A percentile compares a stretch with the other conserved stretches of the same genome.
Conservation (phyloP, 2,113 vertebrate genomes). For the Notothenia coriiceps region DNA sequence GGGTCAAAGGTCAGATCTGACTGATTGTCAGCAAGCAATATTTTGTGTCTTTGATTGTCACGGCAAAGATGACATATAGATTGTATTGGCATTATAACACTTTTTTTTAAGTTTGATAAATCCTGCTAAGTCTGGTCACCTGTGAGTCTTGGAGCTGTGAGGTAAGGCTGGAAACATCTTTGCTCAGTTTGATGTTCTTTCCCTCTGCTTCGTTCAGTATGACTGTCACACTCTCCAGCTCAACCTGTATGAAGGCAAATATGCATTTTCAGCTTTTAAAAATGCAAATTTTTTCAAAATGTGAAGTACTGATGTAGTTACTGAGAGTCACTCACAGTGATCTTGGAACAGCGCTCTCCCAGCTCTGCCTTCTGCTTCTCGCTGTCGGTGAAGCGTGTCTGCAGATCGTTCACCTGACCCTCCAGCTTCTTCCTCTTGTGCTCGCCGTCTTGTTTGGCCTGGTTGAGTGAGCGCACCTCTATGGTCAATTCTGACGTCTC, state of each 20-base stretch:
- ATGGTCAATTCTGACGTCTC: conserved; percentile 89
- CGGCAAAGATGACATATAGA: neutral
- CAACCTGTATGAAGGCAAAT: conserved; percentile 79
- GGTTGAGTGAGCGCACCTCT: conserved; percentile 88
- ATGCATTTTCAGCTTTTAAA: fast-evolving
- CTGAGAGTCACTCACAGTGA: conserved; percentile 84
- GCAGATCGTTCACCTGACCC: conserved; percentile 91
- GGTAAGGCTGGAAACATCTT: conserved; percentile 90
- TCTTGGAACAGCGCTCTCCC: conserved; percentile 90
- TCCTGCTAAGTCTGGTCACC: conserved; percentile 72
- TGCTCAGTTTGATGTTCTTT: conserved; percentile 95
- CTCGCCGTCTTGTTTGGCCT: conserved; percentile 93
- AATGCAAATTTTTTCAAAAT: neutral
- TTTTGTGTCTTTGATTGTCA: neutral
- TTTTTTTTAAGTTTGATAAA: neutral
- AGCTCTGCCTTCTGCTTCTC: conserved; percentile 92
- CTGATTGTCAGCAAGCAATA: neutral
- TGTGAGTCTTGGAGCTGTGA: conserved; percentile 95
- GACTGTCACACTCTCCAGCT: conserved; percentile 90
- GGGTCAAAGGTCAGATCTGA: conserved; percentile 7
- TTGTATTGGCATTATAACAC: neutral
- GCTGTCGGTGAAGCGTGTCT: conserved; percentile 89
- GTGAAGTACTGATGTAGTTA: neutral
- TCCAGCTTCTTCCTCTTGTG: conserved; percentile 97
- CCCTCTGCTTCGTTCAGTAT: conserved; percentile 93